Conservation (phyloP, 2,888 invertebrate species). For the Standfussiana lucernea region DNA sequence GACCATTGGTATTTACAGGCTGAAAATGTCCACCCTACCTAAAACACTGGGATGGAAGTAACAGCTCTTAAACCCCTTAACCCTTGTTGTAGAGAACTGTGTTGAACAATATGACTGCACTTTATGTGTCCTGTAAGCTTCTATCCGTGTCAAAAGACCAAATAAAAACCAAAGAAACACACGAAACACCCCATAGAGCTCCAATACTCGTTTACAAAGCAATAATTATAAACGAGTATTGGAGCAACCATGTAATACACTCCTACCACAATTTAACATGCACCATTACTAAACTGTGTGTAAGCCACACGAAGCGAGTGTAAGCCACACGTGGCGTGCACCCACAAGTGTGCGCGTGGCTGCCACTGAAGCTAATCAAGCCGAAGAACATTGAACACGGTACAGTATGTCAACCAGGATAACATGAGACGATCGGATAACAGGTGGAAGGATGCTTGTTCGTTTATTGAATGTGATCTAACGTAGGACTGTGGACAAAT, state of each 20-base stretch:
- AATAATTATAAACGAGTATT: no score
- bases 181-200: background rate
- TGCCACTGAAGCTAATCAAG: constrained; percentile 32
- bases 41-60: background rate
- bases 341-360: constrained; percentile 10
- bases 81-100: no score
- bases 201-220: background rate
- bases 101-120: background rate
- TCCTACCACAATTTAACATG: background rate
- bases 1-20: background rate
- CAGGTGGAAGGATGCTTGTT: background rate
- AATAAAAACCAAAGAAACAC: background rate
- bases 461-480: background rate
- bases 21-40: background rate
- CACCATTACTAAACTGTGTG: background rate
- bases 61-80: background rate
- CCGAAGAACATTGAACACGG: background rate
- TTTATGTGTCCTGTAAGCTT: background rate
- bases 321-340: constrained; percentile 19
- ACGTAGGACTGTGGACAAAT: background rate
- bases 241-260: constrained; percentile 18
- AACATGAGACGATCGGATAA: constrained; percentile 1
- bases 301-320: background rate
- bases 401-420: constrained; percentile 15
- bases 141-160: background rate